Conservation (phyloP, 2,797 vertebrate genomes). For the Sphenodon punctatus region DNA sequence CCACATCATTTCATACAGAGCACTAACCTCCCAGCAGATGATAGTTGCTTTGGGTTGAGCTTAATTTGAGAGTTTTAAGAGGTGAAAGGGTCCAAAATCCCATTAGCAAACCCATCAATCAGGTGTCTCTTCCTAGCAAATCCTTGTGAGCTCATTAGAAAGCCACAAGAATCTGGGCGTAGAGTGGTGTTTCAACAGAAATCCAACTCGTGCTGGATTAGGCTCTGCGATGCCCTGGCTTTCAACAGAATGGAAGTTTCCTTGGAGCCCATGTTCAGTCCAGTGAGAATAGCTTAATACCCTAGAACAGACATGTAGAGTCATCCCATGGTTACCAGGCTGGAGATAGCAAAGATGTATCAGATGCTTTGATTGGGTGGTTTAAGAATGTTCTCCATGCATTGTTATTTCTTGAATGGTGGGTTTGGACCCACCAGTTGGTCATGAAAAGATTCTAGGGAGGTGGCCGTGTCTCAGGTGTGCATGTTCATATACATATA, state of each 20-base stretch:
- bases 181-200: neutral
- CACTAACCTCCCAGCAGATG: neutral
- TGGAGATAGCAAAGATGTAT: too few species aligned
- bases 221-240: neutral
- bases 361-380: neutral
- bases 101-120: neutral
- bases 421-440: too few species aligned
- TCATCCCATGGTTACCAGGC: neutral
- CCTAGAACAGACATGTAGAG: neutral
- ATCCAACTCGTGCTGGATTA: neutral
- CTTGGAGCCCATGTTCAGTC: neutral
- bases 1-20: neutral
- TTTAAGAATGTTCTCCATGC: neutral
- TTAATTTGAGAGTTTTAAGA: neutral
- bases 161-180: neutral
- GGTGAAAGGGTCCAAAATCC: neutral
- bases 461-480: too few species aligned
- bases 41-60: neutral
- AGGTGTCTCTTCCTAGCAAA: neutral
- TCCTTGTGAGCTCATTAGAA: neutral
- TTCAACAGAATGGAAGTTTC: neutral
- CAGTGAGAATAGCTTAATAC: neutral
- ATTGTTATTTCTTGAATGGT: too few species aligned
- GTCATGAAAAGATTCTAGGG: too few species aligned
- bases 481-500: too few species aligned